Conservation (phyloP, 2,888 invertebrate genomes). For the Ceraclea dissimilis region DNA sequence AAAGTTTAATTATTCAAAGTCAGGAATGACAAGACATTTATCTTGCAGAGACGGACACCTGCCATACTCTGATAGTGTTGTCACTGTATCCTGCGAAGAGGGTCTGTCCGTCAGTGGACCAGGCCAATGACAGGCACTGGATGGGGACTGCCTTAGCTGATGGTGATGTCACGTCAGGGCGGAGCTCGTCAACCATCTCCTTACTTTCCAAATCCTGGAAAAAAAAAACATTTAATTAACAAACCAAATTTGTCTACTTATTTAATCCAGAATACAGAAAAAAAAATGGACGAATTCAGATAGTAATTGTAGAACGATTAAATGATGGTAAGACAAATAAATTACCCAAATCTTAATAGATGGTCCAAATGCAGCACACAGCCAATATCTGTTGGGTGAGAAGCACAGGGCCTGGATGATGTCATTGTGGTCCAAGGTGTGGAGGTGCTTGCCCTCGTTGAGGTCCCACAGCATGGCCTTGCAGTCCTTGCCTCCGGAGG, state of each 20-base stretch:
- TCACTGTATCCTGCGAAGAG: constrained; percentile 98
- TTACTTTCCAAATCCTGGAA: constrained; percentile 93
- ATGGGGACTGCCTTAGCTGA: constrained; percentile 84
- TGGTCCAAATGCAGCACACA: constrained; percentile 97
- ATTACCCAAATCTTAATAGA: constrained; percentile 96
- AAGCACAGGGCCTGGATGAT: constrained; percentile 97
- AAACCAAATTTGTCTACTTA: too few species aligned
- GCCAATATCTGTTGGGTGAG: constrained; percentile 99
- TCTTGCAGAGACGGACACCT: constrained; percentile 83
- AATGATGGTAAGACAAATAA: constrained; percentile 10
- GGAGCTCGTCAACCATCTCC: constrained; percentile 97
- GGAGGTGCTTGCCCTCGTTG: constrained; percentile 98
- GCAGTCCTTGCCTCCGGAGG: constrained; percentile 99
- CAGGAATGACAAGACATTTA: constrained; percentile 33
- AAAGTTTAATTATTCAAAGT: neutral
- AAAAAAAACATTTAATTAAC: constrained; percentile 7
- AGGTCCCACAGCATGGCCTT: constrained; percentile 99
- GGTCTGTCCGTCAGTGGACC: constrained; percentile 99
- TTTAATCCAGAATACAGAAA: too few species aligned
- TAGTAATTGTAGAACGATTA: neutral
- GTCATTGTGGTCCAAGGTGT: constrained; percentile 97
- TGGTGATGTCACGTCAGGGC: constrained; percentile 84
- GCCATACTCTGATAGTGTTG: constrained; percentile 97
- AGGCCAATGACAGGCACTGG: constrained; percentile 93
- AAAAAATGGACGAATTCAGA: too few species aligned